Base-by-base conservation (phyloP, 2,797 vertebrate species). In the Neoniphon sammara region DNA sequence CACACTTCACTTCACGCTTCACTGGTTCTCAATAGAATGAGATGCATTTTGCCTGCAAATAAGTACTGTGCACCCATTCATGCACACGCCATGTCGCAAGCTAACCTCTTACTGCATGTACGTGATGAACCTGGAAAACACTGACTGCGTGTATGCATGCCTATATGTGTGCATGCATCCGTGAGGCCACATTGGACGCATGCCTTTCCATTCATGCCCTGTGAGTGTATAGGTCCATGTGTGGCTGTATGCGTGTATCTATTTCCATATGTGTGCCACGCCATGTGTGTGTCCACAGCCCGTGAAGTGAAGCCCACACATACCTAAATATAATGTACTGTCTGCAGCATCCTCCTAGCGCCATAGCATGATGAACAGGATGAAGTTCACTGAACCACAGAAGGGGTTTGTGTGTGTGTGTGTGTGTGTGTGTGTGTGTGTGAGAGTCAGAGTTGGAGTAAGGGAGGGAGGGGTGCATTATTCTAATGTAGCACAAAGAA, bases 341-440 rank as follows among this genome's bases (percentile, higher is more conserved):
- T 18, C 47, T 68, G 31, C 27, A n/a, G 68, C 44, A 53, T 72
- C 63, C 83, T 31, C 31, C 44, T 59, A 42, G 58, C 66, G 39
- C 25, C 11, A 60, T 20, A 60, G 55, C 78, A 82, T 34, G 69
- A 70, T 30, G 69, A 79, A 55, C 62, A 18, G 65, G 18, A 62
- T 68, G 59, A 86, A 79, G 75, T 47, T 67, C 63, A 60, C 39
- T 68, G 77, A 87, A 77, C 76, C 63, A 15, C 46, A 20, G 30
- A 27, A 53, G 34, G 60, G 25, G 50, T 47, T 14, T 66, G 65
- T 54, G 49, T 14, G 64, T 52, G 52, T 20, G 27, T 57, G 27
- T 58, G 27, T 34, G 56, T 11, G 31, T 58, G 56, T 18, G 14
- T 27, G 12, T 14, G 12, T 7, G 30, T 20, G 17, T 44, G 25